Conservation (phyloP, 2,797 vertebrate species). For the Tamandua tetradactyla region DNA sequence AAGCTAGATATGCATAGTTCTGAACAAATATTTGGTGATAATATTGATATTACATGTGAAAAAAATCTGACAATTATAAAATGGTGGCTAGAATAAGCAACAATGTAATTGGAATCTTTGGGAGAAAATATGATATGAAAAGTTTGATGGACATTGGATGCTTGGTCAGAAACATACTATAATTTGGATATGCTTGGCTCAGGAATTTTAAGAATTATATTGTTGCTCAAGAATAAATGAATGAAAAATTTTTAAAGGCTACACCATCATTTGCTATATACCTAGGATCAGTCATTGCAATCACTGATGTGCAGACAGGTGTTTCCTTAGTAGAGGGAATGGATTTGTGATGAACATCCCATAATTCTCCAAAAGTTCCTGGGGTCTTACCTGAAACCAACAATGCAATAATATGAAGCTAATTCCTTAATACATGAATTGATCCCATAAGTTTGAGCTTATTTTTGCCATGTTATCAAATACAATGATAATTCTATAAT, state of each 20-base stretch:
- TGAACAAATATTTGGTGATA: background rate
- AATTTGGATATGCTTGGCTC: background rate
- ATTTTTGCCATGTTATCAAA: background rate
- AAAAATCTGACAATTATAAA: background rate
- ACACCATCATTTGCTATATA: background rate
- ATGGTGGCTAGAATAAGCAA: background rate
- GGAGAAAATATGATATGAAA: background rate
- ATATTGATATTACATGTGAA: background rate
- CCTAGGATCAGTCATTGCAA: background rate
- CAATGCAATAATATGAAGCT: too few relatives aligned
- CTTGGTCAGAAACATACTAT: too few relatives aligned
- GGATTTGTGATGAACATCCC: background rate
- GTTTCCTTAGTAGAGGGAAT: too few relatives aligned
- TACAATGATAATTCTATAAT: background rate
- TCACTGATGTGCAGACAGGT: background rate
- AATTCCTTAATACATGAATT: background rate
- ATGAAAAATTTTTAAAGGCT: background rate
- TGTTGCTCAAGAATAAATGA: background rate
- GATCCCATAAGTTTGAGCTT: background rate
- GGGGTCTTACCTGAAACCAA: background rate
- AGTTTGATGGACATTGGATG: background rate
- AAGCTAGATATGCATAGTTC: background rate
- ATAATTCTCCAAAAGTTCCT: background rate
- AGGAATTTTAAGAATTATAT: background rate
- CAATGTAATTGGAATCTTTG: background rate